These are phyloP conservation scores for Alethe castanea DNA, from an alignment of 2,113 vertebrate genomes.

Conservation along the genomic window DNA sequence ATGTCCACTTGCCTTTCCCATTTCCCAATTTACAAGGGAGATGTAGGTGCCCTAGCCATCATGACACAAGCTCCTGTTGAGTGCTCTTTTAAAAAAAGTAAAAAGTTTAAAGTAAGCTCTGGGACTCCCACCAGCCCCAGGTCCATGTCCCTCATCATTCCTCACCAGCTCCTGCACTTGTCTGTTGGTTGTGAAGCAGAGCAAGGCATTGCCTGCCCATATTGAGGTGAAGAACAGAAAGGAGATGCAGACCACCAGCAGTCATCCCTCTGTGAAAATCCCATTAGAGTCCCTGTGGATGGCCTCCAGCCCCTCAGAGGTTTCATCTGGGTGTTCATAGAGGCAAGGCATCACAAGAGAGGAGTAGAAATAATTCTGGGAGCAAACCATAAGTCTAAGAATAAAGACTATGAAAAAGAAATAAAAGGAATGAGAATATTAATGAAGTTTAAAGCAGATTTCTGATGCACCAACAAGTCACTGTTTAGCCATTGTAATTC, in stretches of 20 bases:
- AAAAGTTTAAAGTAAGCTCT: background rate
- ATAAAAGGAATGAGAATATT: background rate
- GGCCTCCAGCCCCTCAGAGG: background rate
- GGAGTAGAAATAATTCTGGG: background rate
- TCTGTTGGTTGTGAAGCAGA: background rate
- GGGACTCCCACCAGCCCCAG: background rate
- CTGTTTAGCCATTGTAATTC: background rate
- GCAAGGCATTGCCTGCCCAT: background rate
- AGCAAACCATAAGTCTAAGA: background rate
- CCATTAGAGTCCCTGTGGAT: background rate
- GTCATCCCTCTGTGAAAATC: background rate
- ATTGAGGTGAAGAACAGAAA: background rate
- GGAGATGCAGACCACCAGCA: background rate
- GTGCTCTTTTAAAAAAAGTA: background rate
- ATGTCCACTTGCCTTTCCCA: background rate
- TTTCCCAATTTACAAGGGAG: background rate
- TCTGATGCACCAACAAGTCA: background rate
- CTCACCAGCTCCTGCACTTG: background rate
- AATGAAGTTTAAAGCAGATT: background rate
- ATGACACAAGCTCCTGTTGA: background rate
- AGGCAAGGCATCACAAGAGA: background rate
- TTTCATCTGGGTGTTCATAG: background rate
- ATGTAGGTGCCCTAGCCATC: background rate
- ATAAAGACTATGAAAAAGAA: background rate
- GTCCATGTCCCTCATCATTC: fast-evolving